Conservation (phyloP, 2,797 vertebrate genomes). For the Catharus ustulatus region DNA sequence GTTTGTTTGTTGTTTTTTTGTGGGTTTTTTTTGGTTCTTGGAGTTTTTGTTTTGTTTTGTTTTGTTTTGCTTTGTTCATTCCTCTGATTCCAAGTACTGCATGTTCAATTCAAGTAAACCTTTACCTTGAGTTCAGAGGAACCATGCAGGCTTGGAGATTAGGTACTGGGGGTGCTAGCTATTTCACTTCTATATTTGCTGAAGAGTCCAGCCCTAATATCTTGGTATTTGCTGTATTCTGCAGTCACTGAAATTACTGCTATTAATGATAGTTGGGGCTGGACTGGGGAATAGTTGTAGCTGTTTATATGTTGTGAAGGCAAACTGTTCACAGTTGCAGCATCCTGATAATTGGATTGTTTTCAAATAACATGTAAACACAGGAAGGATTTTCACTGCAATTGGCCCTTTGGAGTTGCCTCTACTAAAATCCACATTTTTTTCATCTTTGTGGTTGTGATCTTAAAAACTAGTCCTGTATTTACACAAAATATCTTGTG, state of each 20-base stretch:
- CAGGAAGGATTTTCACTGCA: not conserved
- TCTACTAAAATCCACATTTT: not conserved
- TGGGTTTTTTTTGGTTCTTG: too few relatives aligned
- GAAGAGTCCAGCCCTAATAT: not conserved
- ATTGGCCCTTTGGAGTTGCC: not conserved
- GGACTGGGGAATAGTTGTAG: not conserved
- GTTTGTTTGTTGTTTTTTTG: too few relatives aligned
- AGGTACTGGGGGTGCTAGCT: not conserved
- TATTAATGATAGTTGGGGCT: not conserved
- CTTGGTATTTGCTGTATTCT: not conserved
- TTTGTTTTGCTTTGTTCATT: too few relatives aligned
- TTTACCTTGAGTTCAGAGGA: not conserved
- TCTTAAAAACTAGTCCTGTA: not conserved
- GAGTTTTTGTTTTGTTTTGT: too few relatives aligned
- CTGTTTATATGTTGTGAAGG: not conserved
- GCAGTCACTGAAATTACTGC: not conserved
- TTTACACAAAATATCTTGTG: not conserved
- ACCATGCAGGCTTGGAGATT: not conserved
- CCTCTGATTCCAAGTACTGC: not conserved
- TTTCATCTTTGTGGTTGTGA: not conserved
- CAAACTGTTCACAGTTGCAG: not conserved
- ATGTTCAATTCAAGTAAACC: not conserved
- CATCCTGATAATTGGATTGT: not conserved
- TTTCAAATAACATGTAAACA: constrained; percentile 6
- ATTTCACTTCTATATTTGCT: not conserved